These are phyloP conservation scores for Salvelinus sp. DNA, from an alignment of 2,113 vertebrate genomes.

Conservation along the genomic window DNA sequence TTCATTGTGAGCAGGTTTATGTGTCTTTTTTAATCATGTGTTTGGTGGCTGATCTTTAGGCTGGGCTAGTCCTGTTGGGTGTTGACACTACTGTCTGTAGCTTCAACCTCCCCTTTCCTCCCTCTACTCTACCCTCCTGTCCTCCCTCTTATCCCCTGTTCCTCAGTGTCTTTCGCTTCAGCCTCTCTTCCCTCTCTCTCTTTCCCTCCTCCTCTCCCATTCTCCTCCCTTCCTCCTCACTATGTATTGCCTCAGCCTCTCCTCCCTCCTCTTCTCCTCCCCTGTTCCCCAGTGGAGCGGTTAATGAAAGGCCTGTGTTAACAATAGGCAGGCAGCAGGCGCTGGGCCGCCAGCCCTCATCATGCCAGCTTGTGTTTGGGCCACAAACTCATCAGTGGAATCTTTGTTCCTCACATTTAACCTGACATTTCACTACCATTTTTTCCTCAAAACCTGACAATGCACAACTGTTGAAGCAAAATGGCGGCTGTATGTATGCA, in stretches of 20 bases:
- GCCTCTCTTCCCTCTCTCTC: not conserved
- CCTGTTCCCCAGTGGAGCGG: constrained; percentile 62
- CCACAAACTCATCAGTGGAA: constrained; percentile 48
- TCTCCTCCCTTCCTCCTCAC: constrained; percentile 14
- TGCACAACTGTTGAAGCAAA: not conserved
- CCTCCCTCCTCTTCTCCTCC: constrained; percentile 32
- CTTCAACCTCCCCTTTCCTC: constrained; percentile 15
- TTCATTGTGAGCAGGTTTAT: constrained; percentile 25
- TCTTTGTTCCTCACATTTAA: constrained; percentile 36
- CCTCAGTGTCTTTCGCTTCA: constrained; percentile 15
- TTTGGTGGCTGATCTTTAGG: constrained; percentile 40
- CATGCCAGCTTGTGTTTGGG: constrained; percentile 54
- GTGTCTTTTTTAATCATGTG: constrained; percentile 59
- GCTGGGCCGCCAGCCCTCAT: constrained; percentile 27
- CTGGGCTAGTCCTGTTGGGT: constrained; percentile 26
- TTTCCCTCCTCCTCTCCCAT: no score
- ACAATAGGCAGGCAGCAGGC: constrained; percentile 62
- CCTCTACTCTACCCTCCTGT: not conserved
- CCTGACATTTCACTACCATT: not conserved
- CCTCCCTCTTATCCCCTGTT: not conserved
- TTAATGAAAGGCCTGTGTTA: constrained; percentile 65
- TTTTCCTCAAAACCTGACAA: no score
- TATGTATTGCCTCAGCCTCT: not conserved
- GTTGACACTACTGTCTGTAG: constrained; percentile 28
- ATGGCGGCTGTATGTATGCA: not conserved